These are phyloP conservation scores for Sepioteuthis lessoniana DNA, from an alignment of 2,888 invertebrate species.

Conservation along the genomic window DNA sequence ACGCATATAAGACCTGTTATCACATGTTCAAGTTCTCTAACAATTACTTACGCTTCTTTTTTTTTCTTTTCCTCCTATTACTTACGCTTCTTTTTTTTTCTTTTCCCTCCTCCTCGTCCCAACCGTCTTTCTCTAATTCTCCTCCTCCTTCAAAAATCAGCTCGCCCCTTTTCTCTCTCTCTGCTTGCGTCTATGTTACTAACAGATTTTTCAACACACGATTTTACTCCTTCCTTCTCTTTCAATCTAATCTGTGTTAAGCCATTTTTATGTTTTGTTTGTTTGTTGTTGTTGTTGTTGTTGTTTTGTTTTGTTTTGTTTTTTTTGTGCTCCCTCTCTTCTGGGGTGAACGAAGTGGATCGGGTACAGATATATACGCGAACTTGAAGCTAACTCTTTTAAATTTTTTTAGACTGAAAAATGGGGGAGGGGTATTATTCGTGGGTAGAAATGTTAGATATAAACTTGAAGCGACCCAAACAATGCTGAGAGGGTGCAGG, in stretches of 20 bases:
- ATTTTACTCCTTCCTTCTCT: not conserved
- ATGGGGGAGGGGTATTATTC: too few species aligned
- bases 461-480: too few species aligned
- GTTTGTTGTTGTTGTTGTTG: too few species aligned
- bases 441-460: too few species aligned
- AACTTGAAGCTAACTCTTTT: too few species aligned
- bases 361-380: too few species aligned
- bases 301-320: too few species aligned
- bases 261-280: too few species aligned
- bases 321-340: too few species aligned
- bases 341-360: too few species aligned
- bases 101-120: not conserved
- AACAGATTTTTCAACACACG: not conserved
- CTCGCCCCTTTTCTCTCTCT: not conserved
- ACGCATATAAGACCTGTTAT: not conserved
- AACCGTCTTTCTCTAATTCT: not conserved
- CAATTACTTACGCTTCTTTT: not conserved
- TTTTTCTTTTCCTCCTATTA: not conserved
- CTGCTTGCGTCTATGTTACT: not conserved
- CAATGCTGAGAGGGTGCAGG: too few species aligned
- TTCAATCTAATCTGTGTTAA: not conserved
- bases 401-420: too few species aligned
- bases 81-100: not conserved
- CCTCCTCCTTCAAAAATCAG: not conserved
- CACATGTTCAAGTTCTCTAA: not conserved